Percentiles rank a stretch among this genome's conserved stretches.
Conservation (phyloP, 2,113 vertebrate genomes). For the Manacus vitellinus region DNA sequence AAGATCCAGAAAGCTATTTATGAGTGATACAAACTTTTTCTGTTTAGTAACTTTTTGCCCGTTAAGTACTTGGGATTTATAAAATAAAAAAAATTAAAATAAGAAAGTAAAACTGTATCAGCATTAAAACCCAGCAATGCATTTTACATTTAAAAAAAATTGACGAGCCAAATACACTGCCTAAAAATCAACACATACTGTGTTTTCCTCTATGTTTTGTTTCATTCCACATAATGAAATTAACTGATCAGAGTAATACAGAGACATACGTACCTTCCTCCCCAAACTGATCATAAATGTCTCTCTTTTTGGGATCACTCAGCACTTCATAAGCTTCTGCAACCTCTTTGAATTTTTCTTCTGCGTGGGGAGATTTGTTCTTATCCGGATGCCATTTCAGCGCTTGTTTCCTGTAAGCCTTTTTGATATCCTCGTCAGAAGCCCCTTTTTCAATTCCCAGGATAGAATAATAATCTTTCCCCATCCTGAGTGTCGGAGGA, state of each 20-base stretch:
- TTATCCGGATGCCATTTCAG: slow-evolving; percentile 99
- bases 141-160: neutral
- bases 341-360: slow-evolving; percentile 98
- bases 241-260: neutral
- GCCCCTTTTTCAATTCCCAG: slow-evolving; percentile 94
- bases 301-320: slow-evolving; percentile 96
- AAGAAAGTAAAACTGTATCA: neutral
- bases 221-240: neutral
- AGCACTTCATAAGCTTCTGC: slow-evolving; percentile 98
- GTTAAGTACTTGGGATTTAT: neutral
- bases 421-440: slow-evolving; percentile 96
- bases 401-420: slow-evolving; percentile 96
- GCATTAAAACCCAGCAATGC: neutral
- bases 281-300: slow-evolving; percentile 96
- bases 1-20: neutral
- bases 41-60: neutral
- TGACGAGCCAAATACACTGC: neutral
- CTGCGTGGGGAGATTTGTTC: slow-evolving; percentile 94
- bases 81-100: neutral
- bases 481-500: slow-evolving; percentile 80
- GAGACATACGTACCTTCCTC: slow-evolving; percentile 89
- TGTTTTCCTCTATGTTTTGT: neutral
- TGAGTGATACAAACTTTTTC: neutral
- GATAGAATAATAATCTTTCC: slow-evolving; percentile 97
- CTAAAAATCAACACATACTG: neutral